Percentiles rank a stretch among this genome's conserved stretches.
Conservation (phyloP, 1,140 invertebrate species). For the Papilio helenus region DNA sequence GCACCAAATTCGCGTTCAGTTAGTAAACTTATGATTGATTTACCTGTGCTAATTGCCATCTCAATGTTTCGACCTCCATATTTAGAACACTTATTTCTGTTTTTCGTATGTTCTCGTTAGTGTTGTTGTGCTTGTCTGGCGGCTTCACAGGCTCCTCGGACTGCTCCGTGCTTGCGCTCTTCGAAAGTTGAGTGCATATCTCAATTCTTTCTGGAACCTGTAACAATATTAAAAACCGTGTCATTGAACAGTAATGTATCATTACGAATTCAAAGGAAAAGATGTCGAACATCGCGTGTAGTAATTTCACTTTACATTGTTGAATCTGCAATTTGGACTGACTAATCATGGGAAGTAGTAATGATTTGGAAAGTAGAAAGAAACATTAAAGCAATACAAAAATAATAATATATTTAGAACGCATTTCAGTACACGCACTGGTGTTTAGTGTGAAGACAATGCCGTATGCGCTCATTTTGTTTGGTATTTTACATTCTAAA, state of each 20-base stretch:
- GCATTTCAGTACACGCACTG: background rate
- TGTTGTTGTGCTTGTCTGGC: constrained; percentile 53
- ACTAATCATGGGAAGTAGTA: constrained; percentile 48
- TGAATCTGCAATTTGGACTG: constrained; percentile 42
- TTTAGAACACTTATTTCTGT: constrained; percentile 87
- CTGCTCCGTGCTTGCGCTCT: constrained; percentile 59
- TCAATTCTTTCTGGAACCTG: constrained; percentile 76
- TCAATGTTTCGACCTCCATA: constrained; percentile 89
- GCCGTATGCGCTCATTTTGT: background rate
- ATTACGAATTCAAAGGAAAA: constrained; percentile 52
- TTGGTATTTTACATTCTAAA: constrained; percentile 16
- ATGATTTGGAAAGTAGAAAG: constrained; percentile 34
- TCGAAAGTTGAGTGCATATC: constrained; percentile 67
- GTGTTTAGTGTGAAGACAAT: constrained; percentile 12
- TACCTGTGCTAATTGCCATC: constrained; percentile 93
- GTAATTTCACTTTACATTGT: constrained; percentile 56
- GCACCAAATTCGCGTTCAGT: constrained; percentile 54
- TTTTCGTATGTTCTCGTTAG: constrained; percentile 56
- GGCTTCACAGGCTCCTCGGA: constrained; percentile 59
- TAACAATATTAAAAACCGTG: constrained; percentile 59
- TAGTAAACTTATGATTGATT: constrained; percentile 15
- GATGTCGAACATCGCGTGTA: constrained; percentile 47
- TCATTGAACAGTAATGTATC: constrained; percentile 50
- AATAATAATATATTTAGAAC: constrained; percentile 7
- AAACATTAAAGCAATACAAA: background rate